phyloP scores from a whole-genome alignment of 2,888 invertebrate genomes.

The Chymomyza procnemis region DNA sequence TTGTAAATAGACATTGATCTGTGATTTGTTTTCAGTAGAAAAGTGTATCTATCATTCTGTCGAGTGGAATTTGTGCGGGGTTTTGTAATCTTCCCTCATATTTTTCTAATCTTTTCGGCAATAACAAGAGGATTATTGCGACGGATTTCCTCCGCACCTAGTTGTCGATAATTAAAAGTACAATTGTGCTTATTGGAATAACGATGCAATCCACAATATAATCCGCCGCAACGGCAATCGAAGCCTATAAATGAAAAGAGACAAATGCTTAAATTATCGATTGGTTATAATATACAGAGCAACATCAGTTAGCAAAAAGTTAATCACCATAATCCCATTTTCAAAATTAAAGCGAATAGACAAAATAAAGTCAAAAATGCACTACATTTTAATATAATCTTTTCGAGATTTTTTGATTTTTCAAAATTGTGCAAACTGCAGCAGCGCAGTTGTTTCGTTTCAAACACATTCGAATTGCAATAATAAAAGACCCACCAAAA shows the following conservation, averaged over 20 bases:
- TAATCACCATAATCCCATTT: too few species aligned
- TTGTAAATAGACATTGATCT: constrained; percentile 31
- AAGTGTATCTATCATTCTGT: too few species aligned
- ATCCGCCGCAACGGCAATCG: constrained; percentile 98
- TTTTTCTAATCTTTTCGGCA: constrained; percentile 99
- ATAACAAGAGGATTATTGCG: constrained; percentile 99
- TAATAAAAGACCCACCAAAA: too few species aligned
- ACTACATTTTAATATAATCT: too few species aligned
- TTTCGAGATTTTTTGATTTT: too few species aligned
- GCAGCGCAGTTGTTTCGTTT: too few species aligned
- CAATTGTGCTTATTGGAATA: constrained; percentile 99
- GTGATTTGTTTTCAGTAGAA: constrained; percentile 47
- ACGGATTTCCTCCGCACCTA: constrained; percentile 98
- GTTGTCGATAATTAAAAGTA: constrained; percentile 98
- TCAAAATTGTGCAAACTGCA: too few species aligned
- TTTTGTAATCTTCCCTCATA: constrained; percentile 87
- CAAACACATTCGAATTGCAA: too few species aligned
- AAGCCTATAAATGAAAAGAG: constrained; percentile 84
- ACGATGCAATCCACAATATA: constrained; percentile 98
- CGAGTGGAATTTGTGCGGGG: constrained; percentile 40
- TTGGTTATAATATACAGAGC: too few species aligned
- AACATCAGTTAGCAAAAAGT: too few species aligned
- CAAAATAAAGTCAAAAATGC: too few species aligned
- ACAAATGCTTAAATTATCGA: background rate
- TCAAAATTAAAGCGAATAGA: too few species aligned